Base-by-base conservation (phyloP, 1,140 invertebrate genomes). In the Pinna nobilis region DNA sequence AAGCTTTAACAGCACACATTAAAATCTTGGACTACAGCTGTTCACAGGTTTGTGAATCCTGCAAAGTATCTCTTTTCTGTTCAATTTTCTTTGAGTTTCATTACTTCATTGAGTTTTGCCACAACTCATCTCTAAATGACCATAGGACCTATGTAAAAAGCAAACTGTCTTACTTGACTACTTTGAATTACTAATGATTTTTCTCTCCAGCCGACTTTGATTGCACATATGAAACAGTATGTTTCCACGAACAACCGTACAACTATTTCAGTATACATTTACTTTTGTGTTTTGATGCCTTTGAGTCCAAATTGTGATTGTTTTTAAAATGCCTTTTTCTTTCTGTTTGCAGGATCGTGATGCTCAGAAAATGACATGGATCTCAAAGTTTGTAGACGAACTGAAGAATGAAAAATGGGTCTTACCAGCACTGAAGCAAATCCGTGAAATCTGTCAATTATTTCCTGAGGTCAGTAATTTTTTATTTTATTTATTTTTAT, bases 11-110 rank as follows among this genome's bases (percentile, higher is more conserved):
- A 55, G 97, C 97, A 76, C 97, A 99, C 87, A 95, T 98, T 7
- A 99, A 99, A 91, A 99, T 99, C 87, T 91, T 99, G 37, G 97
- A 99, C 90, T 99, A 98, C 85, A 98, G 96, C 85, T 98, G 97
- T 90, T 97, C 96, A 57, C 93, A 93, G 89, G 92, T 92, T 80
- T 30, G 32, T 33, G 32, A 37, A 13, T 30, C 6, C n/a, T n/a
- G n/a, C n/a, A n/a, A 6, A n/a, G 3, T 33, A 20, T 37, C n/a
- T 37, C 13, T 61, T 35, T 1, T 6, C 18, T n/a, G 28, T 39
- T 28, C n/a, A 20, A 57, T 18, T 57, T 7, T 57, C 32, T 25
- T 28, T n/a, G n/a, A n/a, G n/a, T n/a, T n/a, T n/a, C n/a, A n/a
- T n/a, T n/a, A n/a, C n/a, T n/a, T n/a, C n/a, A n/a, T n/a, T n/a